A percentile compares a stretch with the other conserved stretches of the same genome.
Evolutionary conservation across 2,888 invertebrate species (phyloP).

Genomic region (Digitonthophagus gazella): DNA sequence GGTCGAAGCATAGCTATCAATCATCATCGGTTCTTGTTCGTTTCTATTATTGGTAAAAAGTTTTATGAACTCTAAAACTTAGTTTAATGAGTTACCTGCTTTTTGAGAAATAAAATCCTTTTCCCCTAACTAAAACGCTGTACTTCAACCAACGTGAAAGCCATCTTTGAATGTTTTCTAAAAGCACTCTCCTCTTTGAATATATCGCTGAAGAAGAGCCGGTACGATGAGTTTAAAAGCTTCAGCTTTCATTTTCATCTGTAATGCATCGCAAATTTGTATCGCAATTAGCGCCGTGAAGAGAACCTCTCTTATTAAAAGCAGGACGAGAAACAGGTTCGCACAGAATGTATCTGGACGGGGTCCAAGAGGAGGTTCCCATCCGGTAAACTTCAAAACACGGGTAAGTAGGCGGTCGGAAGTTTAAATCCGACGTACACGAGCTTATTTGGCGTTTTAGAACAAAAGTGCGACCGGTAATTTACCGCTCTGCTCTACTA

Average conservation of each 20-base stretch:
- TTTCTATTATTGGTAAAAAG: background rate
- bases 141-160: background rate
- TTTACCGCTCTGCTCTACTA: slow-evolving; percentile 38
- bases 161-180: background rate
- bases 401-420: slow-evolving; percentile 33
- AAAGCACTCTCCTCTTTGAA: background rate
- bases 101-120: background rate
- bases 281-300: background rate
- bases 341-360: slow-evolving; percentile 32
- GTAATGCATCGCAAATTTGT: background rate
- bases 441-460: slow-evolving; percentile 27
- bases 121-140: too few relatives aligned
- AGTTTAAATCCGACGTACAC: slow-evolving; percentile 24
- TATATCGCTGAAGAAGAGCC: background rate
- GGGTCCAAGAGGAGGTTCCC: slow-evolving; percentile 35
- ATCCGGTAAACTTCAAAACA: slow-evolving; percentile 35
- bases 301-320: background rate
- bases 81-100: background rate
- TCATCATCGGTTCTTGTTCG: background rate
- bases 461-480: slow-evolving; percentile 41
- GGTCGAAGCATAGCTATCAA: background rate
- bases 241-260: background rate
- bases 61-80: background rate
- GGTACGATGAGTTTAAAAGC: background rate
- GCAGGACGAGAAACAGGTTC: background rate